Percentiles rank a stretch among this genome's conserved stretches.
Conservation (phyloP, 2,888 invertebrate species). For the Ochropleura plecta region DNA sequence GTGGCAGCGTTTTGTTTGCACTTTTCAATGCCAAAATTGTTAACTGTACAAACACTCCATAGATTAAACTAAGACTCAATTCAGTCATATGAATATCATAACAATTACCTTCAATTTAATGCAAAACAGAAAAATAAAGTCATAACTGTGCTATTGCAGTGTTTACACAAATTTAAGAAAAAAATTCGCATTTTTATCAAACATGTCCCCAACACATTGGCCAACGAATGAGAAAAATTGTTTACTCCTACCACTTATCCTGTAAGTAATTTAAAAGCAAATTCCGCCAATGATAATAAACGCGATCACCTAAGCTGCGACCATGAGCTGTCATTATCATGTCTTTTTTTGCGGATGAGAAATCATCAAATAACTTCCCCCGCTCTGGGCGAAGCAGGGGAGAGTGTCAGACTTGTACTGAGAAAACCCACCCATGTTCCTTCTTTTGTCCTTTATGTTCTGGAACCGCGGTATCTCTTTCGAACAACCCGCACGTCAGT, state of each 20-base stretch:
- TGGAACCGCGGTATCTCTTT: too few relatives aligned
- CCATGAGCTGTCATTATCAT: not conserved
- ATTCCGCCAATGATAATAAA: not conserved
- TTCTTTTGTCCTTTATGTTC: too few relatives aligned
- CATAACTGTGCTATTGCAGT: slow-evolving; percentile 15
- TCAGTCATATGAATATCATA: slow-evolving; percentile 12
- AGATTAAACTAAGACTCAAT: not conserved
- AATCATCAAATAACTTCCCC: too few relatives aligned
- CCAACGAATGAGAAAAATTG: not conserved
- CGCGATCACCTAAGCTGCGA: not conserved
- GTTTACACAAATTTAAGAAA: slow-evolving; percentile 5
- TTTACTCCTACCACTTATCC: not conserved
- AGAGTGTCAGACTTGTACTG: too few relatives aligned
- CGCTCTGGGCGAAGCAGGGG: too few relatives aligned
- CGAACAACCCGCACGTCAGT: too few relatives aligned
- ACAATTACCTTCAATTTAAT: not conserved
- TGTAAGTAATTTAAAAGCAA: not conserved
- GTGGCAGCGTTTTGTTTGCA: slow-evolving; percentile 10
- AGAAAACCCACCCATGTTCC: too few relatives aligned
- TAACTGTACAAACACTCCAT: not conserved
- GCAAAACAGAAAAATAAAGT: slow-evolving; percentile 36
- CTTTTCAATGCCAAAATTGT: slow-evolving; percentile 29
- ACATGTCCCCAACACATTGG: not conserved
- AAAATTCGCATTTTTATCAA: not conserved
- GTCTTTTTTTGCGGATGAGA: too few relatives aligned